phyloP scores from a whole-genome alignment of 2,797 vertebrate genomes.

The Cossypha polioptera region DNA sequence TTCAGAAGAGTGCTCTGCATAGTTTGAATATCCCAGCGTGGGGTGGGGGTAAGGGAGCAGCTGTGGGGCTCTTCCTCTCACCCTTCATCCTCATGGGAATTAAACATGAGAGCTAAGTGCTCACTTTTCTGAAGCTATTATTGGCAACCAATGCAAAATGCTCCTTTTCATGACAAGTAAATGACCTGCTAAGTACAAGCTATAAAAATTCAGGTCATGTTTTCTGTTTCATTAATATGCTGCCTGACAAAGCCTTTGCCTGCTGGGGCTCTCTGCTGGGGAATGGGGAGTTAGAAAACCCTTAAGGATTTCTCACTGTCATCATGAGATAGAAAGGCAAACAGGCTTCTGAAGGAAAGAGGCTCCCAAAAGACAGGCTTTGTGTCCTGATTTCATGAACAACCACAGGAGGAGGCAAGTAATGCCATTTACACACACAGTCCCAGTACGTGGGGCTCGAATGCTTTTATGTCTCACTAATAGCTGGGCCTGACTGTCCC shows the following conservation, averaged over 20 bases:
- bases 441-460: background rate
- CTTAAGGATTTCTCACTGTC: constrained; percentile 58
- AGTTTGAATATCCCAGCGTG: background rate
- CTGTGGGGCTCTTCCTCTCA: background rate
- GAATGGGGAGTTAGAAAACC: constrained; percentile 36
- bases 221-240: constrained; percentile 65
- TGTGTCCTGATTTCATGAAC: constrained; percentile 47
- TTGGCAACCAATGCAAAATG: constrained; percentile 45
- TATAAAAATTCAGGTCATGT: constrained; percentile 66
- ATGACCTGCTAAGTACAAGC: constrained; percentile 59
- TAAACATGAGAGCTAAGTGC: constrained; percentile 36
- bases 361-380: constrained; percentile 31
- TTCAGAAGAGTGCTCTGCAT: background rate
- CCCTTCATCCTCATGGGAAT: constrained; percentile 11
- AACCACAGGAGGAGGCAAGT: constrained; percentile 10
- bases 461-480: constrained; percentile 35
- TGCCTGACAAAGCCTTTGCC: constrained; percentile 52
- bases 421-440: constrained; percentile 22
- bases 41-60: background rate
- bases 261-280: constrained; percentile 48
- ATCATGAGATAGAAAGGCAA: constrained; percentile 47
- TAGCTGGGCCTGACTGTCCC: background rate
- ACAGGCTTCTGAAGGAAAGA: constrained; percentile 34
- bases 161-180: constrained; percentile 57
- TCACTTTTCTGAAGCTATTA: constrained; percentile 47